Evolutionary conservation across 2,113 vertebrate genomes (phyloP).

Genomic region (Spilogale gracilis): DNA sequence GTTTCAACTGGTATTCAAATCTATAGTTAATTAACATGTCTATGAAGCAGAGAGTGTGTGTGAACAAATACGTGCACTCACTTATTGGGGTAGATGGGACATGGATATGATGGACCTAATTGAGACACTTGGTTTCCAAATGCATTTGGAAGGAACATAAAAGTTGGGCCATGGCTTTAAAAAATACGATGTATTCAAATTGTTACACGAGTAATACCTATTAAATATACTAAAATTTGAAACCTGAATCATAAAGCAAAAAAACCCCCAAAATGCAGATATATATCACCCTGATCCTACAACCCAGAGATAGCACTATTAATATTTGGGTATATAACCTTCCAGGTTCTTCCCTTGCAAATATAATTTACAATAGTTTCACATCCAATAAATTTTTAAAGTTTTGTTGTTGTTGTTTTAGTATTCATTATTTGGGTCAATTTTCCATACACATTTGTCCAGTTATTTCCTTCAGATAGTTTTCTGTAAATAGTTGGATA

Average conservation of each 20-base stretch:
- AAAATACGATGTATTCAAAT: not conserved
- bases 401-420: not conserved
- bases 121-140: not conserved
- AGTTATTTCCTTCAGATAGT: not conserved
- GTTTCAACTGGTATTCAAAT: not conserved
- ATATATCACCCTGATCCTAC: not conserved
- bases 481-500: not conserved
- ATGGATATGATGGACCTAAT: not conserved
- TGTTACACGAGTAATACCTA: not conserved
- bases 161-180: not conserved
- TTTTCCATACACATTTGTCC: not conserved
- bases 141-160: conserved; percentile 14
- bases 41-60: not conserved
- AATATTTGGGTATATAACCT: not conserved
- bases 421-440: not conserved
- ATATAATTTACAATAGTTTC: not conserved
- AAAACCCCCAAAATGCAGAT: not conserved
- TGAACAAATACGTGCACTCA: not conserved
- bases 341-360: not conserved
- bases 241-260: not conserved
- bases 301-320: not conserved
- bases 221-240: not conserved
- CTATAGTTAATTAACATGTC: not conserved
- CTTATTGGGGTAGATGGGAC: not conserved
- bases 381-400: not conserved